Percentiles rank a stretch among this genome's conserved stretches.
phyloP scores from a whole-genome alignment of 2,113 vertebrate species.

The Nothocercus julius region DNA sequence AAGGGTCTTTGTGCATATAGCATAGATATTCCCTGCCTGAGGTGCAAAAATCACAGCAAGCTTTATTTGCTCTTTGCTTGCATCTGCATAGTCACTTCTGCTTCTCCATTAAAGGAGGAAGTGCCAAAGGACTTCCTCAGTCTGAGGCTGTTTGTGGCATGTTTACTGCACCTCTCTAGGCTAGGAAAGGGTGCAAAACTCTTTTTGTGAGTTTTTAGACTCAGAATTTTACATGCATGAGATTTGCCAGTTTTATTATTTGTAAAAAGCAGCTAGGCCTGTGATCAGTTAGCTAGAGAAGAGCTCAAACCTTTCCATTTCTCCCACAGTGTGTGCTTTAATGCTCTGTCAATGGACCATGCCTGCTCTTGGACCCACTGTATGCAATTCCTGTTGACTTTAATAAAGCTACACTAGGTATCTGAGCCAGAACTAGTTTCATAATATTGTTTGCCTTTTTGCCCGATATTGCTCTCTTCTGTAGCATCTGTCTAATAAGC shows the following conservation, averaged over 20 bases:
- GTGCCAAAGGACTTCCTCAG: not conserved
- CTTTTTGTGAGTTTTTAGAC: not conserved
- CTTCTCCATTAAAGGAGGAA: not conserved
- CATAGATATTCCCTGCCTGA: not conserved
- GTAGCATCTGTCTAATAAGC: conserved; percentile 60
- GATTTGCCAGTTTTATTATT: not conserved
- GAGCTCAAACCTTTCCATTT: not conserved
- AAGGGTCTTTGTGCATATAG: not conserved
- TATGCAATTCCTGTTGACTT: conserved; percentile 26
- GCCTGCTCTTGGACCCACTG: not conserved
- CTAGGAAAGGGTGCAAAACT: not conserved
- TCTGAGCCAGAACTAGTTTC: conserved; percentile 54
- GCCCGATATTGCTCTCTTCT: conserved; percentile 27
- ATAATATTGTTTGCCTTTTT: conserved; percentile 21
- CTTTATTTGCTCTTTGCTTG: not conserved
- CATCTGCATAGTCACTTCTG: not conserved
- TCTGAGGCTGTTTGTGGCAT: not conserved
- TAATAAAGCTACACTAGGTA: conserved; percentile 16
- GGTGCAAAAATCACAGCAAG: not conserved
- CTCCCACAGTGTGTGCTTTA: not conserved
- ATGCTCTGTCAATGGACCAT: not conserved
- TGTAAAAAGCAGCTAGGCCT: not conserved
- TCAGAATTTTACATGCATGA: not conserved
- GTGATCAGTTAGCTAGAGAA: not conserved
- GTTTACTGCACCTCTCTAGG: not conserved